Conservation (phyloP, 2,797 vertebrate genomes). For the Xiphophorus birchmanni region DNA sequence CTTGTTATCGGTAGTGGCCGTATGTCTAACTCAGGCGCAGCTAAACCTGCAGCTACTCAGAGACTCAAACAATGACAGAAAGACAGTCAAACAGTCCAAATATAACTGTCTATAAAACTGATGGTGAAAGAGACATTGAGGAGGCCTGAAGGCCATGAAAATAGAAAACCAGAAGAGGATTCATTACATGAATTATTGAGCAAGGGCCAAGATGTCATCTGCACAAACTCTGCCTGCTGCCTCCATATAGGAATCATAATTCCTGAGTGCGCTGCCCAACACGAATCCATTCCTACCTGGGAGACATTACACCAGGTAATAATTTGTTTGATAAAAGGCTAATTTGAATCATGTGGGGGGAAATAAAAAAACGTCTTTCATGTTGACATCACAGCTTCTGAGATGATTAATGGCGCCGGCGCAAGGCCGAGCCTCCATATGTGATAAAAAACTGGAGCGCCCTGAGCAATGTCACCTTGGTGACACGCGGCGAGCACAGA, state of each 20-base stretch:
- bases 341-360: constrained; percentile 58
- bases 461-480: constrained; percentile 81
- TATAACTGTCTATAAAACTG: constrained; percentile 16
- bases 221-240: constrained; percentile 12
- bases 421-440: constrained; percentile 53
- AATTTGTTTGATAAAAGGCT: constrained; percentile 66
- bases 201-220: constrained; percentile 23
- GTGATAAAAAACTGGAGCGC: constrained; percentile 62
- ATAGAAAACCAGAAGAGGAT: constrained; percentile 9
- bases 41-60: constrained; percentile 3
- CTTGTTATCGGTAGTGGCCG: neutral
- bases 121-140: neutral
- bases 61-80: constrained; percentile 25
- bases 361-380: constrained; percentile 48
- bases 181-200: constrained; percentile 30
- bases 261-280: constrained; percentile 2
- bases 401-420: constrained; percentile 70
- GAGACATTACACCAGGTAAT: constrained; percentile 44
- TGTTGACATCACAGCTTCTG: constrained; percentile 62
- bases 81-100: constrained; percentile 21
- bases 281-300: constrained; percentile 45
- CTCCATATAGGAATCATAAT: neutral
- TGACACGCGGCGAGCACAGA: constrained; percentile 65
- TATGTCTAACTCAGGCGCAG: constrained; percentile 10
- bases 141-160: constrained; percentile 12